phyloP scores from a whole-genome alignment of 92 coral and sea anemone species.

The Phenganax stokvisi region DNA sequence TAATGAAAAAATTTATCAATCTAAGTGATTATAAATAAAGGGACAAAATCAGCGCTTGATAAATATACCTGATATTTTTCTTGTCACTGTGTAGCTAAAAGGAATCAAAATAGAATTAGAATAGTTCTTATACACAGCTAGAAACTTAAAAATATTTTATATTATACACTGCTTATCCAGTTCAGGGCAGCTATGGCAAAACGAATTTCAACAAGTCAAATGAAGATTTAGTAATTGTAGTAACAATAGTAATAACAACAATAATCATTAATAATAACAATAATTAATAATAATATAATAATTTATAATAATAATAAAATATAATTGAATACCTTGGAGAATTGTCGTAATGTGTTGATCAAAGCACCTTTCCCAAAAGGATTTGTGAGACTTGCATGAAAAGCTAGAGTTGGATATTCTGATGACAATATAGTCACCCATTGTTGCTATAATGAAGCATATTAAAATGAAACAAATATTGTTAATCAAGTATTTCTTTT shows the following conservation, averaged over 20 bases:
- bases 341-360: constrained; percentile 82
- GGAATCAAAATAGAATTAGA: neutral
- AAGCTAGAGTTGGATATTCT: constrained; percentile 89
- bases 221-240: too few species aligned
- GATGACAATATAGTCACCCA: constrained; percentile 91
- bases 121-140: neutral
- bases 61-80: constrained; percentile 78
- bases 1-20: constrained; percentile 10
- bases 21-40: neutral
- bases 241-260: too few species aligned
- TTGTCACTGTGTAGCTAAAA: constrained; percentile 86
- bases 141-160: neutral
- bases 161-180: neutral
- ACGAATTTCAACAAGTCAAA: too few species aligned
- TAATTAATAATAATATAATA: neutral
- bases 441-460: constrained; percentile 61
- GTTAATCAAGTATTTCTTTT: neutral
- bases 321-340: constrained; percentile 67
- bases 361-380: constrained; percentile 99
- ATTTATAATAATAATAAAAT: neutral
- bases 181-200: neutral
- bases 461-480: neutral
- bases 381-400: constrained; percentile 93
- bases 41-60: neutral
- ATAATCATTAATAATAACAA: neutral